Base-by-base conservation (phyloP, 2,888 invertebrate genomes). In the Steinernema scapterisci region DNA sequence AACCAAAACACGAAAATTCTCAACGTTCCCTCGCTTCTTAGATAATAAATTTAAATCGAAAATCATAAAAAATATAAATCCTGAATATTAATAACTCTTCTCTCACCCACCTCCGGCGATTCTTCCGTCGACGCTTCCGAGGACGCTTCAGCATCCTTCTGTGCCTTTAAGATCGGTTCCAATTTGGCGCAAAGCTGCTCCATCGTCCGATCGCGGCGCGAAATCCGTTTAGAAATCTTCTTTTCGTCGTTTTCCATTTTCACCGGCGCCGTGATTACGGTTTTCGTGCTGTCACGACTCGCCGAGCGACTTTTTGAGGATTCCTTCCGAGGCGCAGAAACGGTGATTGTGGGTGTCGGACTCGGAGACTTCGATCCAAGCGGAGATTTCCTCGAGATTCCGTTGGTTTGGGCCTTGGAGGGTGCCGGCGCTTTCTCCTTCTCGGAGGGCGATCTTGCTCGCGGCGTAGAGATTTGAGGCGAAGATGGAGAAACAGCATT, bases 151-250 rank as follows among this genome's bases (percentile, higher is more conserved):
- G 63, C 63, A 1, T 27, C 63, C 63, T 63, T 63, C 63, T 63
- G 63, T 2, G 63, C 63, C 38, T 63, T 63, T 5, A 63, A 27
- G 16, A 63, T 21, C 31, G 63, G 63, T 31, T 63, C 63, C 63
- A 63, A 31, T n/a, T 63, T 63, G 25, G 63, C 63, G 31, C 63
- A 63, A 16, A 63, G 63, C 38, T 63, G 63, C 63, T 76, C 77
- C 76, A 75, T 56, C 21, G 77, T 77, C 16, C 77, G 73, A 31
- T 77, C 74, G 13, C 73, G 51, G 13, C 77, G 25, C 46, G 70
- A 63, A 5, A 54, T 63, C 21, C 56, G 48, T 44, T 70, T 76
- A 7, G 63, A 31, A 25, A 31, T 21, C n/a, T 31, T 48, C 56
- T 46, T 43, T 43, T 73, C 25, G 31, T 11, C 63, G 27, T 5